Percentiles rank a stretch among this genome's conserved stretches.
These are phyloP conservation scores for Leptopilina boulardi DNA, from an alignment of 1,140 invertebrate genomes.

Conservation along the genomic window DNA sequence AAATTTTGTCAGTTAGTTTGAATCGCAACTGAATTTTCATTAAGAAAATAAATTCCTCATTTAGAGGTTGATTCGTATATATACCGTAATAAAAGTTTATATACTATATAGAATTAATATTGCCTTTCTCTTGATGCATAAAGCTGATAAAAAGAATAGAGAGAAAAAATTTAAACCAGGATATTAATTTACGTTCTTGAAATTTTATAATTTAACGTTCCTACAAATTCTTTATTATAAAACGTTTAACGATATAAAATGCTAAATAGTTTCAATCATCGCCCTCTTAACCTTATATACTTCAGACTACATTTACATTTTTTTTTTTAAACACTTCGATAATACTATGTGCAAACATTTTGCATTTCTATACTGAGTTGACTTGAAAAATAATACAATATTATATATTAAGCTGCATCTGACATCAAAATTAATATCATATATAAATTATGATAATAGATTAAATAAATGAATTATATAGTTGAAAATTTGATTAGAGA, in stretches of 20 bases:
- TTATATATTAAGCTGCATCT: no score
- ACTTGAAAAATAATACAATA: no score
- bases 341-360: no score
- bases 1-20: background rate
- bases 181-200: slow-evolving; percentile 14
- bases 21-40: slow-evolving; percentile 12
- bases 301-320: background rate
- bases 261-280: slow-evolving; percentile 5
- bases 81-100: background rate
- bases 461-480: no score
- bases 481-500: background rate
- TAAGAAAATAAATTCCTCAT: slow-evolving; percentile 18
- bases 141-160: background rate
- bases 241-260: background rate
- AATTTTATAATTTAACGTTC: background rate
- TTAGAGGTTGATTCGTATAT: background rate
- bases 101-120: background rate
- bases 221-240: background rate
- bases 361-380: no score
- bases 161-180: background rate
- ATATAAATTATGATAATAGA: no score
- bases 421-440: no score
- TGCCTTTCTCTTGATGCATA: background rate
- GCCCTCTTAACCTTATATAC: background rate
- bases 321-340: no score